Evolutionary conservation across 2,113 vertebrate genomes (phyloP), one percentile per base, ranked within the genome.

Genomic region (Etheostoma cragini): DNA sequence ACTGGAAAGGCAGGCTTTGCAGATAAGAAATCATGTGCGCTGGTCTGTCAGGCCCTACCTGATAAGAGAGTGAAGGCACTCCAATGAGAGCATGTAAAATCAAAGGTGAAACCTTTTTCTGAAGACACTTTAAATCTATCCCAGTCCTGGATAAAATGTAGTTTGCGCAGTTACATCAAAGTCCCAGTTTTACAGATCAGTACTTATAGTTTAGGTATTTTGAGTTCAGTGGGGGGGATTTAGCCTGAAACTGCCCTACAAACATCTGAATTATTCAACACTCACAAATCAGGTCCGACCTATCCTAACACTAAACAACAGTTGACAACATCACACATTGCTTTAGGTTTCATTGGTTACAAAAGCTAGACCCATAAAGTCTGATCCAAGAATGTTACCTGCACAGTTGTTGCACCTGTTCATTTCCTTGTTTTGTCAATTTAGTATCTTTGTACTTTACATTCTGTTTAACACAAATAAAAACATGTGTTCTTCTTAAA

Each of bases 41-140:
- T 65, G 4, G n/a, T 66, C 58, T 53, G 35, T 54, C 33, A 12
- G 22, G 5, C 10, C 64, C 19, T 54, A 6, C 2, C 38, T 49
- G 80, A 88, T 78, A 82, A 78, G 30, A 79, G 19, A 70, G 22
- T 47, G 5, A 35, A 21, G n/a, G 53, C 33, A 7, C 16, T 12
- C 2, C 12, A 38, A 4, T 17, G 50, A 72, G 22, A 58, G 16
- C 30, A 10, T 0, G 0, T 22, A 1, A 53, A 38, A 58, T 26
- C 12, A 15, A 6, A 26, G 16, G 15, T 13, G 14, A 19, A 64
- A 42, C 12, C 19, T 33, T 30, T 57, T 15, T 47, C 42, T 24
- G 8, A 8, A 13, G 22, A 16, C 54, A 57, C 54, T 42, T 42
- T 62, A 21, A 30, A 67, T 6, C 16, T 21, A 2, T 21, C 58